Evolutionary conservation across 2,797 vertebrate species (phyloP), one percentile per base, ranked within the genome.

Genomic region (Leptodactylus fallax): DNA sequence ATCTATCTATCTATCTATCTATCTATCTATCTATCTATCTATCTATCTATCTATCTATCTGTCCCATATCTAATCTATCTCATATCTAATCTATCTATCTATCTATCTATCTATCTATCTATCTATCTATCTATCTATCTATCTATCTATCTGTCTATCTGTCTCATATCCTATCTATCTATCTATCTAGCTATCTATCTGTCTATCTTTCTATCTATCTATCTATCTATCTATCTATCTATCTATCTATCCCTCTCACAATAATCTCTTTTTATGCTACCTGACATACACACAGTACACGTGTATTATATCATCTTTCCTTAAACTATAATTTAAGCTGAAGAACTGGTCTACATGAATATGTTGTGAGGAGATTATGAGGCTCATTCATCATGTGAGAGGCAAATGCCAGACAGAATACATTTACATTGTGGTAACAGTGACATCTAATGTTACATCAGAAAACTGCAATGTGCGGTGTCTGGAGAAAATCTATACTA

Each of bases 401-500:
- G 19, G 25, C 10, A 8, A 6, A 58, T 47, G 72, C 27, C 19
- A 9, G 3, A 13, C 55, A 76, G 13, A 74, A 81, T n/a, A 36
- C 27, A 80, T 80, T 88, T 76, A 81, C 79, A 81, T 81, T 83
- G 87, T 77, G 71, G 27, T 74, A 89, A 89, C n/a, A 86, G 79
- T 82, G 87, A 89, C 87, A 89, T 89, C 87, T 89, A 86, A 76
- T 89, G 87, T 81, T 71, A 51, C 27, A 23, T 58, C 6, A 14
- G 17, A 60, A 82, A 86, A 84, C 49, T 85, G 36, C 87, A 87
- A 7, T 21, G 11, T 14, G 63, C 56, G 21, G 56, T 36, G 58
- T 19, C 13, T 7, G 16, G 14, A 69, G 71, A 49, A 11, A 12
- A n/a, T 14, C 9, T n/a, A 21, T 49, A 4, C 17, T 7, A 19